A percentile compares a stretch with the other conserved stretches of the same genome.
phyloP scores from a whole-genome alignment of 2,888 invertebrate species.

The Caenorhabditis auriculariae region DNA sequence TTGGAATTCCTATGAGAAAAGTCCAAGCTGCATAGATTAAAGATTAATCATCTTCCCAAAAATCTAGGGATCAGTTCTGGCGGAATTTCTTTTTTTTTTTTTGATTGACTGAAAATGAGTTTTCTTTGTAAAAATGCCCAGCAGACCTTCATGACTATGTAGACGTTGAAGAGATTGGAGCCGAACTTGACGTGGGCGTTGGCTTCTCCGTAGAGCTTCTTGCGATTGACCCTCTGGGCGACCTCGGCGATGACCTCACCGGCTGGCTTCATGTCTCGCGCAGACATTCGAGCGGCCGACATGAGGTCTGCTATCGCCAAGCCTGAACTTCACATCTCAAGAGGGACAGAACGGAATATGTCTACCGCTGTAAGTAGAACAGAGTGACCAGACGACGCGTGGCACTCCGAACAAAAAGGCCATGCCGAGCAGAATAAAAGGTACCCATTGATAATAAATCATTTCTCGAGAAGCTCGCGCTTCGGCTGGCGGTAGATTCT shows the following conservation, averaged over 20 bases:
- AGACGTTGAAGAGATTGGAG: slow-evolving; percentile 38
- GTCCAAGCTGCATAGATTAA: too few relatives aligned
- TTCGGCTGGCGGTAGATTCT: slow-evolving; percentile 27
- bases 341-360: neutral
- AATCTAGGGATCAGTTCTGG: too few relatives aligned
- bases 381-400: slow-evolving; percentile 40
- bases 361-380: slow-evolving; percentile 44
- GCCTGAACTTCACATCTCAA: slow-evolving; percentile 1
- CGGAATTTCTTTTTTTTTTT: too few relatives aligned
- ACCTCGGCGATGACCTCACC: slow-evolving; percentile 4
- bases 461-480: slow-evolving; percentile 42
- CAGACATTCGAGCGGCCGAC: slow-evolving; percentile 12
- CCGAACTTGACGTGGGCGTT: slow-evolving; percentile 5
- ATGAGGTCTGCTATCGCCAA: slow-evolving; percentile 27
- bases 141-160: slow-evolving; percentile 39
- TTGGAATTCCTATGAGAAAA: too few relatives aligned
- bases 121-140: neutral
- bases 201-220: neutral
- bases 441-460: slow-evolving; percentile 63
- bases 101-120: neutral
- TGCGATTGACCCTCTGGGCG: neutral
- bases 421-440: slow-evolving; percentile 57
- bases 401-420: slow-evolving; percentile 51
- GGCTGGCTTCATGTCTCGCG: slow-evolving; percentile 4
- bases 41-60: too few relatives aligned